Evolutionary conservation across 2,113 vertebrate genomes (phyloP).

Genomic region (Tricholaema leucomelas): DNA sequence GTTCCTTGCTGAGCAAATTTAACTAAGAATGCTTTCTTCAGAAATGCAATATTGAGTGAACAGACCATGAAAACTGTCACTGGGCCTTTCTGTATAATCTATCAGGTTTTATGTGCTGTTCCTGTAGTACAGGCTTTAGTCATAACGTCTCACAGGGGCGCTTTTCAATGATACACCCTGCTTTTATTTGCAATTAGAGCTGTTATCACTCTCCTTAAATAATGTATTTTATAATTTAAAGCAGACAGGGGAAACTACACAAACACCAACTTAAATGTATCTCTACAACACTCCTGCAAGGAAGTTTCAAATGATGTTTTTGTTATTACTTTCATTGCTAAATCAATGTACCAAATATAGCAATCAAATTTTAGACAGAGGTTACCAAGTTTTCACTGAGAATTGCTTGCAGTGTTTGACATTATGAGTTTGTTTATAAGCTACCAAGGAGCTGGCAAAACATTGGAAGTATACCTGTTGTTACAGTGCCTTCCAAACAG

Average conservation of each 20-base stretch:
- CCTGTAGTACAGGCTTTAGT: slow-evolving; percentile 17
- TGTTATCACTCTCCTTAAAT: slow-evolving; percentile 62
- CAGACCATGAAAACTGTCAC: slow-evolving; percentile 60
- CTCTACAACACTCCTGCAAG: slow-evolving; percentile 27
- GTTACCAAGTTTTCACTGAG: slow-evolving; percentile 34
- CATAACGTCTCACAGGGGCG: slow-evolving; percentile 31
- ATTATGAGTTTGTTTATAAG: neutral
- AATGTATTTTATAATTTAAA: slow-evolving; percentile 67
- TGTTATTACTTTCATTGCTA: slow-evolving; percentile 51
- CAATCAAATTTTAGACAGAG: slow-evolving; percentile 43
- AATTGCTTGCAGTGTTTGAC: slow-evolving; percentile 6
- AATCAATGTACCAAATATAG: slow-evolving; percentile 62
- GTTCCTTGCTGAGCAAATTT: slow-evolving; percentile 40
- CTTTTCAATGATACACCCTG: slow-evolving; percentile 64
- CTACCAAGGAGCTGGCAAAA: neutral
- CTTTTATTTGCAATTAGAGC: slow-evolving; percentile 69
- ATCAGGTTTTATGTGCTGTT: slow-evolving; percentile 61
- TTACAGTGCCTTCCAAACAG: neutral
- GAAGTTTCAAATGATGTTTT: slow-evolving; percentile 31
- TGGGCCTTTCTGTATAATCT: slow-evolving; percentile 38
- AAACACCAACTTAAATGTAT: slow-evolving; percentile 39
- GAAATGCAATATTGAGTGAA: slow-evolving; percentile 43
- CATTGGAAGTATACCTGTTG: neutral
- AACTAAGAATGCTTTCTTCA: slow-evolving; percentile 48
- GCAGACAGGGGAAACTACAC: slow-evolving; percentile 25